Conservation (phyloP, 1,140 invertebrate species). For the Parasteatoda tepidariorum region DNA sequence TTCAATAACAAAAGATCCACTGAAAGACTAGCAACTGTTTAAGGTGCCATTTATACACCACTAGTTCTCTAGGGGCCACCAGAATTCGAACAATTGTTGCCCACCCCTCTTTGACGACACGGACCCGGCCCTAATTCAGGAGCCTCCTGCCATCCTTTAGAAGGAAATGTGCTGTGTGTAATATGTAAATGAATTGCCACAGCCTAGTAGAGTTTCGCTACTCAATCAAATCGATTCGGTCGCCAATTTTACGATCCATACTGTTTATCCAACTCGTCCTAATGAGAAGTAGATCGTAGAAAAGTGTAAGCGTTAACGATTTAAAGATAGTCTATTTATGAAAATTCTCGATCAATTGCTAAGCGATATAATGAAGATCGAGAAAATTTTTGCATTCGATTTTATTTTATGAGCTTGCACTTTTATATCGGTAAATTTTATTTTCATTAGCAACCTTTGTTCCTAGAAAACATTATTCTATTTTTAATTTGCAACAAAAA, state of each 20-base stretch:
- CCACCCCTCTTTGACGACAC: not conserved
- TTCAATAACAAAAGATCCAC: constrained; percentile 42
- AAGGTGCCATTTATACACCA: constrained; percentile 58
- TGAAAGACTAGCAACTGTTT: constrained; percentile 28
- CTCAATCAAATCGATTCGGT: not conserved
- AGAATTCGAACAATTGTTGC: not conserved
- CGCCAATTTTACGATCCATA: not conserved
- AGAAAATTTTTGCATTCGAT: too few relatives aligned
- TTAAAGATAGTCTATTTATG: too few relatives aligned
- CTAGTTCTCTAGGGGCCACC: constrained; percentile 3
- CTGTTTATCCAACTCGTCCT: not conserved
- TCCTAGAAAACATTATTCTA: too few relatives aligned
- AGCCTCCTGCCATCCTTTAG: constrained; percentile 25
- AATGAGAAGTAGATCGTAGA: too few relatives aligned
- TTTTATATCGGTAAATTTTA: too few relatives aligned
- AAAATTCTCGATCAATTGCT: too few relatives aligned
- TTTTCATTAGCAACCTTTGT: too few relatives aligned
- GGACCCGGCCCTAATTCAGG: constrained; percentile 11
- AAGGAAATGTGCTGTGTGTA: constrained; percentile 6
- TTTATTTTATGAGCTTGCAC: too few relatives aligned
- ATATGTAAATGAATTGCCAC: not conserved
- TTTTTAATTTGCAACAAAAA: too few relatives aligned
- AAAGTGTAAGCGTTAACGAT: too few relatives aligned
- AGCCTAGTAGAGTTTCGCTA: not conserved
- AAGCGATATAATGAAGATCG: too few relatives aligned